These are phyloP conservation scores for Furcifer pardalis DNA, from an alignment of 2,797 vertebrate species.

Conservation along the genomic window DNA sequence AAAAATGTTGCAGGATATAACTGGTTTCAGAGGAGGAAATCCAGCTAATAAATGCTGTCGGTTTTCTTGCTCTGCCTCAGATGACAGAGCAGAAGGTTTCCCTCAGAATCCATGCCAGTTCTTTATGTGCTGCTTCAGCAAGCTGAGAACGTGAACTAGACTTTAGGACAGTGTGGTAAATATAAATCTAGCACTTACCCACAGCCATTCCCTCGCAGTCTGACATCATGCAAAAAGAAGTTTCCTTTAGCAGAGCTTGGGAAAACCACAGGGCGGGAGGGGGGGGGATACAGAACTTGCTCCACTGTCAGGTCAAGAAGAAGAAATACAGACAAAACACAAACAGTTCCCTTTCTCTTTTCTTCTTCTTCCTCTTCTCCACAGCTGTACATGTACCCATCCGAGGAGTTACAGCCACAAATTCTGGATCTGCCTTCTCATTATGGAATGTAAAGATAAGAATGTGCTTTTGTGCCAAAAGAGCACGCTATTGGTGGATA, in stretches of 20 bases:
- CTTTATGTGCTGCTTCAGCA: constrained; percentile 58
- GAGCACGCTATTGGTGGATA: constrained; percentile 90
- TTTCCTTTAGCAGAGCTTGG: constrained; percentile 58
- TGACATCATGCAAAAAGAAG: constrained; percentile 83
- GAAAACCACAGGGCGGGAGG: constrained; percentile 53
- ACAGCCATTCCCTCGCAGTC: constrained; percentile 91
- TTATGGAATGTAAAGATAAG: constrained; percentile 83
- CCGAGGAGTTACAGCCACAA: constrained; percentile 69
- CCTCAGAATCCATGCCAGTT: constrained; percentile 28
- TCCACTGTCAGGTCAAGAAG: constrained; percentile 25
- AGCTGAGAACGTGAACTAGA: constrained; percentile 62
- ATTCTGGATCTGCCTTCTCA: constrained; percentile 70
- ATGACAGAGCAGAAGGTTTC: constrained; percentile 18
- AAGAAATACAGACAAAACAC: neutral
- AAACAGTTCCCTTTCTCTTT: constrained; percentile 20
- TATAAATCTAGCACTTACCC: constrained; percentile 87
- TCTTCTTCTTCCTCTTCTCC: constrained; percentile 22
- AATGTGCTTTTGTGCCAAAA: constrained; percentile 80
- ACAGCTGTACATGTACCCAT: constrained; percentile 70
- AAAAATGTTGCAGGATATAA: neutral
- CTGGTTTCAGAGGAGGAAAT: neutral
- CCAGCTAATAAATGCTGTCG: constrained; percentile 18
- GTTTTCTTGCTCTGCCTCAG: constrained; percentile 16
- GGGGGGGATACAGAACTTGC: constrained; percentile 36
- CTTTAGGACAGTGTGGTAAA: constrained; percentile 71